These are phyloP conservation scores for Ephydatia muelleri DNA, from an alignment of 37 sponge, comb jelly and placozoan species.

Conservation along the genomic window DNA sequence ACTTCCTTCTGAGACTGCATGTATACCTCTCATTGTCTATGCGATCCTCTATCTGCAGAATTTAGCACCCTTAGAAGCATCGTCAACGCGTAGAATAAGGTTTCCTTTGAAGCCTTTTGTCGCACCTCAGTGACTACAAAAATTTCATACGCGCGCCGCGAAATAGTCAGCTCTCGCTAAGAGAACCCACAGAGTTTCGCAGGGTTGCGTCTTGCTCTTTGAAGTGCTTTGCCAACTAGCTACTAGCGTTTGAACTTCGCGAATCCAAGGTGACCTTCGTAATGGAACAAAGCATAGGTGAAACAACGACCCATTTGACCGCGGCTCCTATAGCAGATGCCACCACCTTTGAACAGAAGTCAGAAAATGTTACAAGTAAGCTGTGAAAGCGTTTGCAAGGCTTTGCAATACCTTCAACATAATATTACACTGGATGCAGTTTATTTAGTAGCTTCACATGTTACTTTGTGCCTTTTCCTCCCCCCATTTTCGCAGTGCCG, in stretches of 20 bases:
- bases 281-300: constrained; percentile 15
- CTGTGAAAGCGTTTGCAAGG: background rate
- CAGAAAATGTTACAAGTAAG: background rate
- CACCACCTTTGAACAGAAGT: constrained; percentile 5
- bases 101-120: constrained; percentile 25
- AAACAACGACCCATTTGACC: background rate
- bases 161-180: background rate
- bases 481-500: background rate
- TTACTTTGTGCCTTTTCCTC: background rate
- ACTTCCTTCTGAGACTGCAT: background rate
- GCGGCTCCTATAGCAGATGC: background rate
- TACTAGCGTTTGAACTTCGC: background rate
- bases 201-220: background rate
- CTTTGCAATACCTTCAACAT: background rate
- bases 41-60: background rate
- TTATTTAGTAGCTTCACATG: no score
- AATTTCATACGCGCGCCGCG: background rate
- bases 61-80: constrained; percentile 7
- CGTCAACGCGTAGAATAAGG: background rate
- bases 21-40: background rate
- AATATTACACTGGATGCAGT: no score
- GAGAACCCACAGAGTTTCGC: background rate
- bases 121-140: constrained; percentile 3
- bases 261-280: background rate
- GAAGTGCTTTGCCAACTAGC: background rate